Evolutionary conservation across 1,140 invertebrate genomes (phyloP).

Genomic region (Eupeodes corollae): DNA sequence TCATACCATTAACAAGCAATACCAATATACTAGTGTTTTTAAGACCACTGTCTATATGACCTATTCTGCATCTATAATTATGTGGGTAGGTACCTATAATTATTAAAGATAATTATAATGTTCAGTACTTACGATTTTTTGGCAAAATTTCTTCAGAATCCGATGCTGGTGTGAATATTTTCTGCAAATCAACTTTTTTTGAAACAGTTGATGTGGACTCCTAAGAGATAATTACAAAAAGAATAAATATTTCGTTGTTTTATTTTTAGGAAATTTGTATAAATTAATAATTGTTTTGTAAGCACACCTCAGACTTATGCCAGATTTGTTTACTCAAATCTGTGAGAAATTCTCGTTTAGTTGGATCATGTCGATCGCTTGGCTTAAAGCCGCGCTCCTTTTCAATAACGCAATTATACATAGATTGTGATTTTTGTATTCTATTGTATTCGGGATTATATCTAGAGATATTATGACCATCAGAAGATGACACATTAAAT

Average conservation of each 20-base stretch:
- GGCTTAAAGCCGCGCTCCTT: slow-evolving; percentile 64
- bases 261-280: too few species aligned
- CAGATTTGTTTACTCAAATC: slow-evolving; percentile 48
- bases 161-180: slow-evolving; percentile 71
- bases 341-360: slow-evolving; percentile 66
- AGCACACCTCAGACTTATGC: slow-evolving; percentile 25
- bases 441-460: not conserved
- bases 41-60: too few species aligned
- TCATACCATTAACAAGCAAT: too few species aligned
- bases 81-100: too few species aligned
- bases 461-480: not conserved
- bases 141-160: slow-evolving; percentile 60
- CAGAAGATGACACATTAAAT: not conserved
- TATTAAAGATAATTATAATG: too few species aligned
- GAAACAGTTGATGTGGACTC: slow-evolving; percentile 35
- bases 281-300: too few species aligned
- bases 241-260: too few species aligned
- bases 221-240: too few species aligned
- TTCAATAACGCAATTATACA: slow-evolving; percentile 26
- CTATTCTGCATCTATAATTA: too few species aligned
- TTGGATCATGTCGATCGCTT: slow-evolving; percentile 67
- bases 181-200: slow-evolving; percentile 63
- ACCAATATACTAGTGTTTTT: too few species aligned
- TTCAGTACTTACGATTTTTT: slow-evolving; percentile 54
- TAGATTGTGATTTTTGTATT: not conserved